phyloP scores from a whole-genome alignment of 2,113 vertebrate genomes.

The Phyllostomus hastatus region DNA sequence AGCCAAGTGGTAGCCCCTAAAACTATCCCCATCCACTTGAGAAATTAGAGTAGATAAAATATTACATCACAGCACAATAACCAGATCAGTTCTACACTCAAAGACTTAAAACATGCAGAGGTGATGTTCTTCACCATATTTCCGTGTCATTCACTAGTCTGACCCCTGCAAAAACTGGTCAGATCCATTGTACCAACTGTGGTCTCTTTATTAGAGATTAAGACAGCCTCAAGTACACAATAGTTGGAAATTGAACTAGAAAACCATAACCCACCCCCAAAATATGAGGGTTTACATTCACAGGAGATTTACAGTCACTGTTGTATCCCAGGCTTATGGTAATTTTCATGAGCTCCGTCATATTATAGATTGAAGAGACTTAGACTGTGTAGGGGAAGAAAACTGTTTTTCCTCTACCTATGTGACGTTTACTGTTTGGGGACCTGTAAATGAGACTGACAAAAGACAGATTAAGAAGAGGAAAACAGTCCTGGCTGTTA shows the following conservation, averaged over 20 bases:
- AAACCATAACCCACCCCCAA: not conserved
- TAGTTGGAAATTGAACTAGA: not conserved
- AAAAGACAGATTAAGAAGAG: not conserved
- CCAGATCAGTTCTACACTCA: not conserved
- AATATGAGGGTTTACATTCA: not conserved
- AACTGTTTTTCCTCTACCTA: not conserved
- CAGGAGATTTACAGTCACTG: not conserved
- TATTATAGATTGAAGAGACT: not conserved
- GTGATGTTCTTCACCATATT: not conserved
- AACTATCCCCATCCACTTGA: not conserved
- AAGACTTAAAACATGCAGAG: not conserved
- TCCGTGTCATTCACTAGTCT: not conserved
- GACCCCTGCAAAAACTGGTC: not conserved
- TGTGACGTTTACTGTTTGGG: not conserved
- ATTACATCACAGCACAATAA: not conserved
- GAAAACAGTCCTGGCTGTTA: not conserved
- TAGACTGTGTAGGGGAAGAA: not conserved
- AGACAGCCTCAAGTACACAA: not conserved
- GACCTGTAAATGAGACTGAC: not conserved
- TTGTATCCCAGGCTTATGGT: not conserved
- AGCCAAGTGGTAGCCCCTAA: not conserved
- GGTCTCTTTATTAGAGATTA: not conserved
- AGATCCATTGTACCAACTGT: not conserved
- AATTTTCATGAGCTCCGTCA: not conserved
- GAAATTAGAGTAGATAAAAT: not conserved